Percentiles rank a stretch among this genome's conserved stretches.
Conservation (phyloP, 2,113 vertebrate genomes). For the Irena cyanogastra region DNA sequence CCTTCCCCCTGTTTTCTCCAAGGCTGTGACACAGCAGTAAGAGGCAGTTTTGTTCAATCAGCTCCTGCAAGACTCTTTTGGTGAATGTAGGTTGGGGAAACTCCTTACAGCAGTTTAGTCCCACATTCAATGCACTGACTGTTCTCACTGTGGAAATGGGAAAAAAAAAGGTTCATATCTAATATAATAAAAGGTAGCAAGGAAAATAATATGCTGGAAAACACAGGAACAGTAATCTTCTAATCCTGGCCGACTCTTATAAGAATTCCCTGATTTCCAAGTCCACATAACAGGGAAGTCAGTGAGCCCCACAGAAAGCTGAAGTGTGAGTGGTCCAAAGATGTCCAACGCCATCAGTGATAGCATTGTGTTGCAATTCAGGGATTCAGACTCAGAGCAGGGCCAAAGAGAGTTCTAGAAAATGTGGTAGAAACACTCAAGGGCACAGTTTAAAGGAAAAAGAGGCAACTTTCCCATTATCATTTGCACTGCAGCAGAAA, state of each 20-base stretch:
- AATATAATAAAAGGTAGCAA: background rate
- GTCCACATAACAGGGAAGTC: background rate
- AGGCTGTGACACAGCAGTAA: background rate
- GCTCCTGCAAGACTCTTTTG: background rate
- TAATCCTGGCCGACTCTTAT: background rate
- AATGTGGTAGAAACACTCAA: background rate
- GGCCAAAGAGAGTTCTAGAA: background rate
- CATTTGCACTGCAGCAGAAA: background rate
- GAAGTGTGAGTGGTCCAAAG: background rate
- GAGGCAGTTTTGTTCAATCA: background rate
- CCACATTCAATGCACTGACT: background rate
- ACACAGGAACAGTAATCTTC: background rate
- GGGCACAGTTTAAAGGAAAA: background rate
- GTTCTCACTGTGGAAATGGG: background rate
- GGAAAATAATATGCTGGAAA: background rate
- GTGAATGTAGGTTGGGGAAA: background rate
- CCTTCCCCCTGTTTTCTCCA: background rate
- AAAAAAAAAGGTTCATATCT: background rate
- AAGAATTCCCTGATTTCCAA: background rate
- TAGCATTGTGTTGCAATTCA: background rate
- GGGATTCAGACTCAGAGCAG: background rate
- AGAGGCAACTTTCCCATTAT: background rate
- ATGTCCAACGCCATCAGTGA: accelerated
- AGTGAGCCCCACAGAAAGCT: background rate
- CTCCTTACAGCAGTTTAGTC: background rate